Evolutionary conservation across 2,113 vertebrate genomes (phyloP).

Genomic region (Esox niger): DNA sequence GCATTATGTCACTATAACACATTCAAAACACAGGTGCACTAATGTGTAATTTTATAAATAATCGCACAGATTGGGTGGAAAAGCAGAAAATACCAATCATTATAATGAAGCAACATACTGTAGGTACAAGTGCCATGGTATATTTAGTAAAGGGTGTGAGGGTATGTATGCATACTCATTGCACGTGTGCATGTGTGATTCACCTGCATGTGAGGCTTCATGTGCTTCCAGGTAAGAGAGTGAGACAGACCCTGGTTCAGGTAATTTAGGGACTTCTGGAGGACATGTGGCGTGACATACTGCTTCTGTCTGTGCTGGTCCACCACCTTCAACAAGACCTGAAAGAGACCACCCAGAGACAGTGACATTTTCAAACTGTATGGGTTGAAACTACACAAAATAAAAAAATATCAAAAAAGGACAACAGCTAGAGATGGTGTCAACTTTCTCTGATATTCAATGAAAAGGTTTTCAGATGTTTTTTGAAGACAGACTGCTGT

Average conservation of each 20-base stretch:
- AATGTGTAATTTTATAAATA: too few species aligned
- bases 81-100: too few species aligned
- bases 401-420: too few species aligned
- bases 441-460: too few species aligned
- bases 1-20: too few species aligned
- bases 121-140: too few species aligned
- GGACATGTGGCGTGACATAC: constrained; percentile 87
- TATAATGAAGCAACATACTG: too few species aligned
- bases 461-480: too few species aligned
- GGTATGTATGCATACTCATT: background rate
- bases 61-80: too few species aligned
- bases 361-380: background rate
- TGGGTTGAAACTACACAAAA: background rate
- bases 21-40: too few species aligned
- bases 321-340: constrained; percentile 93
- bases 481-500: too few species aligned
- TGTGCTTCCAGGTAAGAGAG: constrained; percentile 92
- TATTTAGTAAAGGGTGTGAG: background rate
- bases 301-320: constrained; percentile 89
- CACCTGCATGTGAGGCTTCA: constrained; percentile 96
- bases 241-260: constrained; percentile 88
- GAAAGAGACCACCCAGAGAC: constrained; percentile 4
- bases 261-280: constrained; percentile 90
- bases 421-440: too few species aligned
- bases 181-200: background rate